Conservation (phyloP, 2,113 vertebrate genomes). For the Sceloporus tristichus region DNA sequence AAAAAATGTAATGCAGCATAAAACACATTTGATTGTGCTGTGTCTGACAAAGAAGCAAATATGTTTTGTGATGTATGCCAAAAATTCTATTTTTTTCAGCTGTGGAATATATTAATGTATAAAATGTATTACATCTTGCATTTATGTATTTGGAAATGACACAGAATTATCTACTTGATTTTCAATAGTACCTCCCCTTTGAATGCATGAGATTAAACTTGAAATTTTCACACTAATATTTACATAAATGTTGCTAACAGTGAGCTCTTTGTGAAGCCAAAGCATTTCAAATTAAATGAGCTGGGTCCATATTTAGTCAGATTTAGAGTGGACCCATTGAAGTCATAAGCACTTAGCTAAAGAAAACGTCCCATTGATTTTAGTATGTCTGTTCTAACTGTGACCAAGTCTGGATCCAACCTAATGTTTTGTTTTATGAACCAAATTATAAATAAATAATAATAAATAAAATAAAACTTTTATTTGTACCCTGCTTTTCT, state of each 20-base stretch:
- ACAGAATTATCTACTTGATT: neutral
- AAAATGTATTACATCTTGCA: neutral
- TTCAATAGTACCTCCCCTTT: neutral
- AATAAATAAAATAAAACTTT: too few species aligned
- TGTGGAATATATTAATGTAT: neutral
- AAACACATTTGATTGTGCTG: neutral
- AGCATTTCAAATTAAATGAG: neutral
- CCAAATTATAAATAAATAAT: neutral
- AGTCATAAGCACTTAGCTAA: neutral
- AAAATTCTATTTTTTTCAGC: neutral
- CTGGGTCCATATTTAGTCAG: neutral
- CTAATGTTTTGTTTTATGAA: neutral
- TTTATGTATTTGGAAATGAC: neutral
- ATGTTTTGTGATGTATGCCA: neutral
- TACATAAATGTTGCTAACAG: neutral
- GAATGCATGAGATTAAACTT: neutral
- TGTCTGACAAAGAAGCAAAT: neutral
- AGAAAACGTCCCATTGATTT: neutral
- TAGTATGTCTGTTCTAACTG: neutral
- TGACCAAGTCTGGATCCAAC: neutral
- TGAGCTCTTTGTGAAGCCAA: neutral
- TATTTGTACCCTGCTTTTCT: too few species aligned
- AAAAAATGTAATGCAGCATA: neutral
- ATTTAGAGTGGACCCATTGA: neutral
- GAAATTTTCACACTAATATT: neutral